A percentile compares a stretch with the other conserved stretches of the same genome.
Conservation (phyloP, 2,888 invertebrate genomes). For the Ligdia adustata region DNA sequence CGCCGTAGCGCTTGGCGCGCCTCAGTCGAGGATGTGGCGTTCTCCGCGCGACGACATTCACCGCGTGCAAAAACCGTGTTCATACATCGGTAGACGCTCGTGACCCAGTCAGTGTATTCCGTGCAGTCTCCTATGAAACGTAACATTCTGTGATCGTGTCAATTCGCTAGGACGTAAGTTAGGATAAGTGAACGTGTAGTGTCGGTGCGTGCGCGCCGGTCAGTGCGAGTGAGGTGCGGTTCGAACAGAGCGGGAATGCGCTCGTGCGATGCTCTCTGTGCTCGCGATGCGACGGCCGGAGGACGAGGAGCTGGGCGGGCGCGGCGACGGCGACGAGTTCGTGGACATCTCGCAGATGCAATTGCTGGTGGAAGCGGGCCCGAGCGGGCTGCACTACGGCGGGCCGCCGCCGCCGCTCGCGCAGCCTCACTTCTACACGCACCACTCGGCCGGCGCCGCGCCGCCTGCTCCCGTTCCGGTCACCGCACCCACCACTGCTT, state of each 20-base stretch:
- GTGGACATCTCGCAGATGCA: constrained; percentile 94
- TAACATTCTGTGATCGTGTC: constrained; percentile 79
- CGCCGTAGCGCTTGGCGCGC: constrained; percentile 66
- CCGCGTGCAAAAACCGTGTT: constrained; percentile 78
- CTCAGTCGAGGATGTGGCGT: constrained; percentile 84
- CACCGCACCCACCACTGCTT: constrained; percentile 68
- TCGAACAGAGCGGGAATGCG: constrained; percentile 73
- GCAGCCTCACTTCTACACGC: constrained; percentile 72
- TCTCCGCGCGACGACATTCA: constrained; percentile 74
- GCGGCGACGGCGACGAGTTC: constrained; percentile 87
- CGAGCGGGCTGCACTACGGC: constrained; percentile 77
- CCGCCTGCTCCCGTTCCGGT: constrained; percentile 66
- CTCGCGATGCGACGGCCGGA: constrained; percentile 91
- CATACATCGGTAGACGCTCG: constrained; percentile 76
- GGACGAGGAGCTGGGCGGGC: constrained; percentile 84
- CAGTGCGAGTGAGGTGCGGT: constrained; percentile 60
- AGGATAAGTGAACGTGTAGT: constrained; percentile 45
- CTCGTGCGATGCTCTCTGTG: constrained; percentile 84
- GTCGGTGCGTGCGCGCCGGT: constrained; percentile 48
- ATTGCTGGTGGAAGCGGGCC: constrained; percentile 86
- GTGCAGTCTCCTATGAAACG: constrained; percentile 60
- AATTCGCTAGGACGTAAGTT: constrained; percentile 67
- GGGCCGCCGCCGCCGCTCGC: constrained; percentile 76
- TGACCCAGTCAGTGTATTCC: constrained; percentile 57
- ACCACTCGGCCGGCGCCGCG: constrained; percentile 59